phyloP scores from a whole-genome alignment of 2,888 invertebrate genomes.

The Hipparchia semele region DNA sequence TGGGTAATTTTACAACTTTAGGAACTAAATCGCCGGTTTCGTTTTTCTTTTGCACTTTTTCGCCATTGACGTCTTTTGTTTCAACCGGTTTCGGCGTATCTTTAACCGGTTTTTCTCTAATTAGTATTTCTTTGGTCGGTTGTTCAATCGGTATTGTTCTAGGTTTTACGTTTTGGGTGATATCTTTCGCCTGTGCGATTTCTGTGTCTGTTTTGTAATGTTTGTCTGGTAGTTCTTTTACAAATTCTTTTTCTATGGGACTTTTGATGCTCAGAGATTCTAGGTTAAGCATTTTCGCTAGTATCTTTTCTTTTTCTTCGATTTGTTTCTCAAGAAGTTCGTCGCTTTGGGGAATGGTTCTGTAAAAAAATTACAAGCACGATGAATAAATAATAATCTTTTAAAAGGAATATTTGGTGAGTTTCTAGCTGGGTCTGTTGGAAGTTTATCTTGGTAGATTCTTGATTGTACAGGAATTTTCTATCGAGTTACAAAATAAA shows the following conservation, averaged over 20 bases:
- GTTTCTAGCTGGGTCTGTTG: no score
- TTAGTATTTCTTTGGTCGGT: conserved; percentile 22
- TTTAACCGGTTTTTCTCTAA: conserved; percentile 31
- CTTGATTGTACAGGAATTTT: no score
- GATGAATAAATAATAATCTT: no score
- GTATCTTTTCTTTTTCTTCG: conserved; percentile 88
- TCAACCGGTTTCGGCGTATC: conserved; percentile 26
- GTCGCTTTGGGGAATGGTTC: conserved; percentile 81
- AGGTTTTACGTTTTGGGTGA: conserved; percentile 15
- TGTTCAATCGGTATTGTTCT: conserved; percentile 16
- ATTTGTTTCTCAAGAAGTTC: conserved; percentile 88
- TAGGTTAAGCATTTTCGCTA: conserved; percentile 86
- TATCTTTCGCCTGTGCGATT: conserved; percentile 22
- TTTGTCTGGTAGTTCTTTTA: conserved; percentile 20
- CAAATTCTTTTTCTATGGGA: conserved; percentile 37
- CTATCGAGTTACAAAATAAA: no score
- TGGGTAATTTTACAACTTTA: conserved; percentile 80
- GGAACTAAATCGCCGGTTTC: conserved; percentile 62
- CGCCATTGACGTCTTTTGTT: conserved; percentile 30
- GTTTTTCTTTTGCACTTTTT: conserved; percentile 34
- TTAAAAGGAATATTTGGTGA: no score
- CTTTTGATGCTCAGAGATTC: conserved; percentile 74
- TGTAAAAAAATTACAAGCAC: conserved; percentile 46
- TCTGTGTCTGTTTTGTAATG: conserved; percentile 31
- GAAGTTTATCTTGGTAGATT: no score